Conservation (phyloP, 2,113 vertebrate species). For the Platanista minor region DNA sequence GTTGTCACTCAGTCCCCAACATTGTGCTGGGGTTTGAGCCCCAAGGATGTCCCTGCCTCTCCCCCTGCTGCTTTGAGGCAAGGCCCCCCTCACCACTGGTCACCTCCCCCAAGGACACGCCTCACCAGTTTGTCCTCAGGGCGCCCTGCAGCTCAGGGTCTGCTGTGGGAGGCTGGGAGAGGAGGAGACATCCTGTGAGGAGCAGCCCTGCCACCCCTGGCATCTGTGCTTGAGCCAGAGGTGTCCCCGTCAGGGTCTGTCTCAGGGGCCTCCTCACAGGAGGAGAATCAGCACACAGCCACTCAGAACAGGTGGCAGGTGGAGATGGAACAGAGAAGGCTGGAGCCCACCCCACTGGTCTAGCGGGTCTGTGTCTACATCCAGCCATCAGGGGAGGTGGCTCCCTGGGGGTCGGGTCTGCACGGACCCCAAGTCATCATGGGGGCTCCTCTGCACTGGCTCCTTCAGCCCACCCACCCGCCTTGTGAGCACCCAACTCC, state of each 20-base stretch:
- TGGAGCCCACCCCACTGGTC: not conserved
- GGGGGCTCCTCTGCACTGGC: not conserved
- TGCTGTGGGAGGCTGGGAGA: not conserved
- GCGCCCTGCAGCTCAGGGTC: not conserved
- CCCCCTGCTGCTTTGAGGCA: not conserved
- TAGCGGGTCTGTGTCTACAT: rapidly evolving
- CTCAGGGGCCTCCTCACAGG: too few relatives aligned
- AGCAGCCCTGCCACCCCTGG: not conserved
- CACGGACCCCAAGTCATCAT: not conserved
- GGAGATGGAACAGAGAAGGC: too few relatives aligned
- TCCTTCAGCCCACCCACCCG: not conserved
- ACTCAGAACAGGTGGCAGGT: not conserved
- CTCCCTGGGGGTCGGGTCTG: not conserved
- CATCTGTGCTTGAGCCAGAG: not conserved
- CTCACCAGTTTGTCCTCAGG: not conserved
- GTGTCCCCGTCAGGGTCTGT: not conserved
- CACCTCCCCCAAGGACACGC: not conserved
- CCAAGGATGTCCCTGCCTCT: rapidly evolving
- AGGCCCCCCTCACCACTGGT: not conserved
- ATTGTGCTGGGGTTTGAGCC: not conserved
- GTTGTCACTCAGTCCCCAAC: too few relatives aligned
- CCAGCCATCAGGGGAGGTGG: not conserved
- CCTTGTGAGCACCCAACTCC: not conserved
- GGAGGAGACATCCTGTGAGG: not conserved
- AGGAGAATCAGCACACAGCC: not conserved